Conservation (phyloP, 2,113 vertebrate genomes). For the Morphnarchus princeps region DNA sequence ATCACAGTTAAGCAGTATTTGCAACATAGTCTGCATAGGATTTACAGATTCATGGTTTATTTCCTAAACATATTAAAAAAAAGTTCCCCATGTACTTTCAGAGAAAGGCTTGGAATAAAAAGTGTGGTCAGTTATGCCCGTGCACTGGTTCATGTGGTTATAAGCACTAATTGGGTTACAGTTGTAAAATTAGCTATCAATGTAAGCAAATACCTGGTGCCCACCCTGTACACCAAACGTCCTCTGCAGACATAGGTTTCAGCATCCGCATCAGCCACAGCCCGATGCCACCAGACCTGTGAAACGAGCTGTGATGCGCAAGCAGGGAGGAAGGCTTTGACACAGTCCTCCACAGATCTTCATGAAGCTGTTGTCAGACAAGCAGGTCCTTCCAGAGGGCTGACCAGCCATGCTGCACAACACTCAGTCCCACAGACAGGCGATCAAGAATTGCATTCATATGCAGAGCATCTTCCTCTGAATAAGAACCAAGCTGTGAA, state of each 20-base stretch:
- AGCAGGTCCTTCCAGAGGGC: neutral
- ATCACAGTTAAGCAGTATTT: neutral
- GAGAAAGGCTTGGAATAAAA: neutral
- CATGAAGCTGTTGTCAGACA: neutral
- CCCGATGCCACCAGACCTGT: neutral
- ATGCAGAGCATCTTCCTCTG: neutral
- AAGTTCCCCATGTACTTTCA: neutral
- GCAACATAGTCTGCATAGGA: neutral
- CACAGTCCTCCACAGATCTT: neutral
- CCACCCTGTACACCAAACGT: neutral
- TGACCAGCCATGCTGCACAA: neutral
- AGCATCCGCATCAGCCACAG: neutral
- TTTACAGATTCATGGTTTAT: neutral
- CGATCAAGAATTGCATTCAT: neutral
- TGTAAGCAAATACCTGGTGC: neutral
- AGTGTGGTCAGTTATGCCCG: neutral
- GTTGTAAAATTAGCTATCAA: neutral
- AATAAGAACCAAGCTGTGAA: neutral
- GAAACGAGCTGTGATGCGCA: neutral
- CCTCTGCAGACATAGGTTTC: neutral
- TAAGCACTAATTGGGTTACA: neutral
- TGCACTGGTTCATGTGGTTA: rapidly evolving
- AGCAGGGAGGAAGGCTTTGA: neutral
- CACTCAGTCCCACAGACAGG: neutral
- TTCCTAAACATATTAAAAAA: neutral